phyloP scores from a whole-genome alignment of 1,140 invertebrate genomes.

The Apis laboriosa region DNA sequence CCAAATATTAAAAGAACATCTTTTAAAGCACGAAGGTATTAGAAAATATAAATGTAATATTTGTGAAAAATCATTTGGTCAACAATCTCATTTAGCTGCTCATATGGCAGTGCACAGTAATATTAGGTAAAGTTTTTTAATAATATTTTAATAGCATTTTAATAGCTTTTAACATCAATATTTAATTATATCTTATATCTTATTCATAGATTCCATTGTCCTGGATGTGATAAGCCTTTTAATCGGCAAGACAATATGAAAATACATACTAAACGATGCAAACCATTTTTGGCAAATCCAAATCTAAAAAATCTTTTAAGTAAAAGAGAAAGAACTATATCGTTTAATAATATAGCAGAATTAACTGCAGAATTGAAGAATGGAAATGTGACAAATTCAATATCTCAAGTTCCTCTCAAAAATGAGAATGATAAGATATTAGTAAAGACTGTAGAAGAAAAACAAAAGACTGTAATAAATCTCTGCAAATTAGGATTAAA shows the following conservation, averaged over 20 bases:
- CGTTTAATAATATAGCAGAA: constrained; percentile 23
- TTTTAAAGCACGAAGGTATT: constrained; percentile 73
- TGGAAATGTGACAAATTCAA: neutral
- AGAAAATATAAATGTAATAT: constrained; percentile 70
- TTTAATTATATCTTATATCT: constrained; percentile 11
- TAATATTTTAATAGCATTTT: neutral
- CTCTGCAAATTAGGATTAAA: constrained; percentile 27
- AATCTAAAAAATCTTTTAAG: constrained; percentile 50
- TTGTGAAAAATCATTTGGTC: constrained; percentile 68
- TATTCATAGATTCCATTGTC: constrained; percentile 66
- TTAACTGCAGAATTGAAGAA: constrained; percentile 16
- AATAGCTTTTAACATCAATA: neutral
- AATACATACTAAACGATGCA: constrained; percentile 68
- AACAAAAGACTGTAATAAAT: constrained; percentile 11
- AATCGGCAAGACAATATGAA: constrained; percentile 75
- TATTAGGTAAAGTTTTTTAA: constrained; percentile 55
- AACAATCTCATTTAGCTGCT: constrained; percentile 71
- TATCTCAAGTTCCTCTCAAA: neutral
- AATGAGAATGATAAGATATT: neutral
- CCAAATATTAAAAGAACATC: constrained; percentile 72
- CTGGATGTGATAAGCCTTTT: constrained; percentile 66
- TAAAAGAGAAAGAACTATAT: constrained; percentile 41
- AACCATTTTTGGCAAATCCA: constrained; percentile 62
- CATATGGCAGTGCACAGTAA: constrained; percentile 71
- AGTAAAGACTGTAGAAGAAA: neutral